Percentiles rank a stretch among this genome's conserved stretches.
phyloP scores from a whole-genome alignment of 2,113 vertebrate genomes.

The Dicentrarchus labrax region DNA sequence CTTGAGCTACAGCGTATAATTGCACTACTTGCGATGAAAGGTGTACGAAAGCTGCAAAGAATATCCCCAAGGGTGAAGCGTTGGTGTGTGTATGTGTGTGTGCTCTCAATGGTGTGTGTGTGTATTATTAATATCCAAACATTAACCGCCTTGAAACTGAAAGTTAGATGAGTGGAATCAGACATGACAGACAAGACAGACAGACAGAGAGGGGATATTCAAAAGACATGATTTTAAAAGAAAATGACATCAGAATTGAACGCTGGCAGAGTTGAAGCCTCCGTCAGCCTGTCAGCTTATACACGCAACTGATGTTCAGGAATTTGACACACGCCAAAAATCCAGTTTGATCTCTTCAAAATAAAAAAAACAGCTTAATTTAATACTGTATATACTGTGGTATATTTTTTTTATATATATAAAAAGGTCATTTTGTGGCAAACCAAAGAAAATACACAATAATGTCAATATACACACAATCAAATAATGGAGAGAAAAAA shows the following conservation, averaged over 20 bases:
- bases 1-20: slow-evolving; percentile 56
- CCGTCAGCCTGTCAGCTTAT: slow-evolving; percentile 74
- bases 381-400: slow-evolving; percentile 82
- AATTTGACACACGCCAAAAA: slow-evolving; percentile 70
- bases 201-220: slow-evolving; percentile 33
- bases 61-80: slow-evolving; percentile 40
- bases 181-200: not conserved
- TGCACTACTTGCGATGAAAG: slow-evolving; percentile 52
- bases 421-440: slow-evolving; percentile 76
- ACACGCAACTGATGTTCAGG: slow-evolving; percentile 67
- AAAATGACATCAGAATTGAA: slow-evolving; percentile 37
- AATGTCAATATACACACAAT: slow-evolving; percentile 84
- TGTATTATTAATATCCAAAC: slow-evolving; percentile 20
- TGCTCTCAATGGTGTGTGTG: not conserved
- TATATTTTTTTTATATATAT: slow-evolving; percentile 57
- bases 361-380: slow-evolving; percentile 79
- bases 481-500: slow-evolving; percentile 71
- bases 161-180: slow-evolving; percentile 3
- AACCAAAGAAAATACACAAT: slow-evolving; percentile 83
- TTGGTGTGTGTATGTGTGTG: slow-evolving; percentile 31
- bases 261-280: slow-evolving; percentile 39
- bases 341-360: slow-evolving; percentile 78
- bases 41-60: slow-evolving; percentile 61
- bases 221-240: slow-evolving; percentile 12
- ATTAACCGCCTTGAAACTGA: slow-evolving; percentile 22